These are phyloP conservation scores for Lophotis ruficrista DNA, from an alignment of 2,113 vertebrate genomes.

Conservation along the genomic window DNA sequence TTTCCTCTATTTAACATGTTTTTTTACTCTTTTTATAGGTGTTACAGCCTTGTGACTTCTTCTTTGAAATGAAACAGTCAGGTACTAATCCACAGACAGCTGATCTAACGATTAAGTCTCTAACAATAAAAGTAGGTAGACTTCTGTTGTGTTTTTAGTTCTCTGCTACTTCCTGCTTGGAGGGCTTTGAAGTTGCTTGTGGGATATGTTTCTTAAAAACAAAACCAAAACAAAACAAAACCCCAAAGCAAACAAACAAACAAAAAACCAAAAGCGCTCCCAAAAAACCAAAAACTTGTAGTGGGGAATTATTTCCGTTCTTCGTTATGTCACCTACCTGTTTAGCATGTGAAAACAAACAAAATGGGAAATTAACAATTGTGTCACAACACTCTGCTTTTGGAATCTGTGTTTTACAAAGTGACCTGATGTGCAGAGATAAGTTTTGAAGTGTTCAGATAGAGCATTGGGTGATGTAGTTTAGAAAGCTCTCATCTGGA, in stretches of 20 bases:
- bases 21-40: slow-evolving; percentile 70
- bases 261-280: too few relatives aligned
- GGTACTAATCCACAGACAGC: slow-evolving; percentile 80
- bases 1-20: neutral
- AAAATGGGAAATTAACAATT: neutral
- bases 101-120: slow-evolving; percentile 84
- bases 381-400: neutral
- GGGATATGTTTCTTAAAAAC: neutral
- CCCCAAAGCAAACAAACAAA: too few relatives aligned
- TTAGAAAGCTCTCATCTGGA: neutral
- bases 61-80: slow-evolving; percentile 81
- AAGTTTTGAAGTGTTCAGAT: neutral
- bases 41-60: slow-evolving; percentile 91
- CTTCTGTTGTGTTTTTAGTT: neutral
- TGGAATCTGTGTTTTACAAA: neutral
- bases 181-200: neutral
- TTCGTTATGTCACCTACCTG: neutral
- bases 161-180: neutral
- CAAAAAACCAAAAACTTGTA: neutral
- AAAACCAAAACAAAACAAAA: too few relatives aligned
- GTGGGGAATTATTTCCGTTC: neutral
- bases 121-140: slow-evolving; percentile 87
- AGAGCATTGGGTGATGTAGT: neutral
- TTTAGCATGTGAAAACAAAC: neutral
- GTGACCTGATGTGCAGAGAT: neutral